A percentile compares a stretch with the other conserved stretches of the same genome.
Conservation (phyloP, 53 echinoderm and acorn worm species). For the Stichopus horrens region DNA sequence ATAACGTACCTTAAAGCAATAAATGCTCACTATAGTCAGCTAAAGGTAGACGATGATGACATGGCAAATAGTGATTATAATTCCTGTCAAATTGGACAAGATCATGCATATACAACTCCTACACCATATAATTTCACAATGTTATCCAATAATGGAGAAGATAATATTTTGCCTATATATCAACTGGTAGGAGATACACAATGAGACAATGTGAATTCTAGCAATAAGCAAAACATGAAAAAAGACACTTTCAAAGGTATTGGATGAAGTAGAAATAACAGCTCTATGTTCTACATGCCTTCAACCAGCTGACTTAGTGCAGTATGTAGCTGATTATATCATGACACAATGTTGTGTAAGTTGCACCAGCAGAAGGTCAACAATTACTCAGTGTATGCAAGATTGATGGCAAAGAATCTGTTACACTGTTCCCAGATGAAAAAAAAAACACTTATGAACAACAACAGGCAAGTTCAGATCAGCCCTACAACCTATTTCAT, state of each 20-base stretch:
- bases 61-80: not conserved
- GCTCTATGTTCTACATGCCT: constrained; percentile 50
- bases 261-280: constrained; percentile 5
- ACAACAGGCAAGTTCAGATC: constrained; percentile 55
- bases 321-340: constrained; percentile 45
- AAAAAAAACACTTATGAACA: constrained; percentile 56
- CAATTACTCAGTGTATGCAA: constrained; percentile 57
- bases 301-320: constrained; percentile 60
- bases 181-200: no score
- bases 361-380: constrained; percentile 70
- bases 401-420: constrained; percentile 65
- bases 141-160: no score
- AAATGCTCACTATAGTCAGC: constrained; percentile 26
- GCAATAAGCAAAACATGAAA: not conserved
- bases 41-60: not conserved
- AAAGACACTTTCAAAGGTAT: not conserved
- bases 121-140: no score
- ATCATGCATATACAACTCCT: no score
- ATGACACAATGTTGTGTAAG: constrained; percentile 54
- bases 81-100: no score
- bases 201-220: no score
- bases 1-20: constrained; percentile 51
- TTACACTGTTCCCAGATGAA: constrained; percentile 69
- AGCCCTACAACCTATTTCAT: constrained; percentile 63
- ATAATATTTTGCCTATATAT: no score